These are phyloP conservation scores for Empidonax traillii DNA, from an alignment of 2,113 vertebrate species.

Conservation along the genomic window DNA sequence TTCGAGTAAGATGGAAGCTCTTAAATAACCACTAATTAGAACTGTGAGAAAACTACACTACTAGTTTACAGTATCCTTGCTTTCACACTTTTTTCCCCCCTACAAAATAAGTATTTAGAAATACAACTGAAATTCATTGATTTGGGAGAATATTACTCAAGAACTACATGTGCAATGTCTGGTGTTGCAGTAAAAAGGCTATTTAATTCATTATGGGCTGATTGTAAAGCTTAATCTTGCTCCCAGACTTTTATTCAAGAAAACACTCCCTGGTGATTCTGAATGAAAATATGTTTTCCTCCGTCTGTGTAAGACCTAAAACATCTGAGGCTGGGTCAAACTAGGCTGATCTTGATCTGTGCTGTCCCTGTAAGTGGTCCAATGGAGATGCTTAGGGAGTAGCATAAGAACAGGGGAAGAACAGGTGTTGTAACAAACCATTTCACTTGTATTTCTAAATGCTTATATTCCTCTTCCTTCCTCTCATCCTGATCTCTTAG, in stretches of 20 bases:
- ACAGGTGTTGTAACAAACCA: not conserved
- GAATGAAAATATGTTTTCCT: not conserved
- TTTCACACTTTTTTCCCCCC: accelerated
- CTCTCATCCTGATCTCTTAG: not conserved
- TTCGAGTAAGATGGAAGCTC: not conserved
- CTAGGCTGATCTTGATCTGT: accelerated
- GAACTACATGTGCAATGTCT: not conserved
- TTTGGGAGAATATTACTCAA: not conserved
- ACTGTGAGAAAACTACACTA: not conserved
- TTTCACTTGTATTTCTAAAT: not conserved
- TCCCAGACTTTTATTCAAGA: not conserved
- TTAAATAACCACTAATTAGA: not conserved
- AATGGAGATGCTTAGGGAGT: not conserved
- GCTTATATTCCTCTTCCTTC: not conserved
- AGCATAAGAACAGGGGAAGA: not conserved
- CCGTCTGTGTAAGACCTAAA: not conserved
- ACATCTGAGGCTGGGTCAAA: not conserved
- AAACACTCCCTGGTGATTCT: not conserved
- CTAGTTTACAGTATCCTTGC: not conserved
- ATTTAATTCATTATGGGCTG: not conserved
- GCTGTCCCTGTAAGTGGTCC: not conserved
- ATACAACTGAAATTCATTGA: not conserved
- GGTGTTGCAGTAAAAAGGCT: not conserved
- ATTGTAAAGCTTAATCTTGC: not conserved
- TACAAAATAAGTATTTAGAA: not conserved